A percentile compares a stretch with the other conserved stretches of the same genome.
Conservation (phyloP, 2,113 vertebrate genomes). For the Baryphthengus martii region DNA sequence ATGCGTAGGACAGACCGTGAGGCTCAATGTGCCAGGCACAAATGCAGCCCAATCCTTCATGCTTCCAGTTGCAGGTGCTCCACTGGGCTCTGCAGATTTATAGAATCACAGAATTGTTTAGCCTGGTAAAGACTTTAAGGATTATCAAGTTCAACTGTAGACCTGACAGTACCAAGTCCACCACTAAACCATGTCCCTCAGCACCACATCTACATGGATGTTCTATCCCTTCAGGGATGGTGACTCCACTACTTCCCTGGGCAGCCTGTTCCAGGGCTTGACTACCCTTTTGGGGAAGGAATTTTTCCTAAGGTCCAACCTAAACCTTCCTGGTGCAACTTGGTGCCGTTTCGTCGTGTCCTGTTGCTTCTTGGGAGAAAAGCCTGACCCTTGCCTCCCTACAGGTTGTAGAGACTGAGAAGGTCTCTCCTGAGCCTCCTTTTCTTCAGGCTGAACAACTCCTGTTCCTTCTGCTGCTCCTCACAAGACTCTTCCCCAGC, state of each 20-base stretch:
- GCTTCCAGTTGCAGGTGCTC: rapidly evolving
- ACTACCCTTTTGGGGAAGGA: neutral
- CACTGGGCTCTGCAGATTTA: neutral
- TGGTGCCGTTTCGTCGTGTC: too few species aligned
- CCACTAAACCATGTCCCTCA: neutral
- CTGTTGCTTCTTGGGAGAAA: neutral
- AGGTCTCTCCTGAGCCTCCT: neutral
- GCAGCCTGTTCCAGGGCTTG: neutral
- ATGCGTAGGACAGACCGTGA: rapidly evolving
- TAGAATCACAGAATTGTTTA: neutral
- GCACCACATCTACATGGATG: neutral
- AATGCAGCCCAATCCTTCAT: rapidly evolving
- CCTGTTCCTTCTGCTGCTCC: neutral
- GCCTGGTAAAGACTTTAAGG: neutral
- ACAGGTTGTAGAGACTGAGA: neutral
- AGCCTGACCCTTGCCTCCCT: neutral
- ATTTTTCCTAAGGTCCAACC: neutral
- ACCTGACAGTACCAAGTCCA: neutral
- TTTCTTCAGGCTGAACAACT: neutral
- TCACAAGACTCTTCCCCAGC: neutral
- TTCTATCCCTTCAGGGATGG: neutral
- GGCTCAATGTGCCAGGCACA: rapidly evolving
- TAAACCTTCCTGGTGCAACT: neutral
- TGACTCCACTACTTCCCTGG: neutral
- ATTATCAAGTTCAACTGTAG: neutral